These are phyloP conservation scores for Thalassarche chlororhynchos DNA, from an alignment of 2,113 vertebrate species.

Conservation along the genomic window DNA sequence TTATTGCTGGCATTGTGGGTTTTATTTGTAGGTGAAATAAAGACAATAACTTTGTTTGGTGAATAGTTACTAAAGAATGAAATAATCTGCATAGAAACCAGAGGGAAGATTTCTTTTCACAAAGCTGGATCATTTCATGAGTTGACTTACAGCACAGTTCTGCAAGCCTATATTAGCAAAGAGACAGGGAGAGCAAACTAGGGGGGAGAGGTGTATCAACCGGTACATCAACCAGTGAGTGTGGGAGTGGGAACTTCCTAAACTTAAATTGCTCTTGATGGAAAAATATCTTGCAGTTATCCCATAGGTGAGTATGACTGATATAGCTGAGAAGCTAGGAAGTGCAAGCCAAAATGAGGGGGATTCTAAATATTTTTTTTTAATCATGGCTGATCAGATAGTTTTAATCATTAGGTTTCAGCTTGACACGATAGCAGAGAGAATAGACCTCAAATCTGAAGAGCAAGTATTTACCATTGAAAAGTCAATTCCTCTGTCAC, in stretches of 20 bases:
- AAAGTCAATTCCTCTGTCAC: conserved; percentile 50
- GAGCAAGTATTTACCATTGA: conserved; percentile 6
- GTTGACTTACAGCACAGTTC: neutral
- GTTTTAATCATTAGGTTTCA: neutral
- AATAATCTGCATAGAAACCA: neutral
- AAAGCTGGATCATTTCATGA: neutral
- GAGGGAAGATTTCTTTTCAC: neutral
- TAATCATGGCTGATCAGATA: neutral
- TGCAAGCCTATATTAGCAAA: neutral
- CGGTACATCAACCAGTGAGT: neutral
- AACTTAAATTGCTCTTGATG: neutral
- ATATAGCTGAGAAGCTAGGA: neutral
- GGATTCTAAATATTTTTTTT: neutral
- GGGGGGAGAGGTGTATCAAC: neutral
- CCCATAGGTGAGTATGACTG: neutral
- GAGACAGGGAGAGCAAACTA: neutral
- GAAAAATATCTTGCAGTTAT: neutral
- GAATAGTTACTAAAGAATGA: neutral
- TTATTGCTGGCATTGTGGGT: neutral
- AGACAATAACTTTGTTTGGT: neutral
- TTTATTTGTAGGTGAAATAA: neutral
- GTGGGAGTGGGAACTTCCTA: neutral
- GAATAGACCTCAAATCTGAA: neutral
- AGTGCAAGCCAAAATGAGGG: neutral
- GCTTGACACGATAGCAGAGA: neutral